Percentiles rank a stretch among this genome's conserved stretches.
Conservation (phyloP, 2,797 vertebrate genomes). For the Setipinna tenuifilis region DNA sequence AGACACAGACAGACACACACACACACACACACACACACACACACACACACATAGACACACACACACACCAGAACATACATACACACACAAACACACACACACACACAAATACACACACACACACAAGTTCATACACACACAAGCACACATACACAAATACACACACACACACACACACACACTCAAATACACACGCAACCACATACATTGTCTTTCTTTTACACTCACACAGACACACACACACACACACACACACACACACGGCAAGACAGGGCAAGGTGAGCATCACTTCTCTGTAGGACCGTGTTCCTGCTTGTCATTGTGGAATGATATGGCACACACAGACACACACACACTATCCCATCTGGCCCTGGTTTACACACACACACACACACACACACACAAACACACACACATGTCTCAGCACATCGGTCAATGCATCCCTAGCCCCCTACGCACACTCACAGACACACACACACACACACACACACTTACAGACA, state of each 20-base stretch:
- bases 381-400: constrained; percentile 59
- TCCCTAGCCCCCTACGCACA: constrained; percentile 76
- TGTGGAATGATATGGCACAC: constrained; percentile 70
- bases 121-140: too few species aligned
- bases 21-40: too few species aligned
- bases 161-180: too few species aligned
- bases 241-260: constrained; percentile 20
- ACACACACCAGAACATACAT: too few species aligned
- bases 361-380: constrained; percentile 82
- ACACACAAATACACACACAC: not conserved
- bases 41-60: not conserved
- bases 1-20: too few species aligned
- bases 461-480: constrained; percentile 53
- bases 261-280: not conserved
- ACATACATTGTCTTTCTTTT: too few species aligned
- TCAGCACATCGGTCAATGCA: constrained; percentile 53
- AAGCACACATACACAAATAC: too few species aligned
- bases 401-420: constrained; percentile 17
- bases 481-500: not conserved
- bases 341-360: constrained; percentile 70
- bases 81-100: constrained; percentile 23
- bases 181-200: not conserved
- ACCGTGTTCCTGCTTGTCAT: constrained; percentile 67
- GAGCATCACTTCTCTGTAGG: constrained; percentile 47
- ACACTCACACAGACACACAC: not conserved